Evolutionary conservation across 2,113 vertebrate species (phyloP).

Genomic region (Nicator chloris): DNA sequence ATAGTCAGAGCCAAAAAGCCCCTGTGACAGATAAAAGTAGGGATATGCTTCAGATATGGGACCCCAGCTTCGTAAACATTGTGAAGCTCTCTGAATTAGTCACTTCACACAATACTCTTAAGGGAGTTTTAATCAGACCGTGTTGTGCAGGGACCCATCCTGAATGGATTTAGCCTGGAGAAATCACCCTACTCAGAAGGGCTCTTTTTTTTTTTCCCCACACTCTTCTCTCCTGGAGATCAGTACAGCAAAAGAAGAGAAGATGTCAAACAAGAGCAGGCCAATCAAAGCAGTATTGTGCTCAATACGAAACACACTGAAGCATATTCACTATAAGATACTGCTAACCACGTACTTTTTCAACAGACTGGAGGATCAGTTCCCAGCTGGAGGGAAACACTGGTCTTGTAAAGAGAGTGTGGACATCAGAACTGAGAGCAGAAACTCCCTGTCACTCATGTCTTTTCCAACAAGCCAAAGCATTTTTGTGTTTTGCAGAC

Average conservation of each 20-base stretch:
- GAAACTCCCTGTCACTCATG: background rate
- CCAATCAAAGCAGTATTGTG: conserved; percentile 29
- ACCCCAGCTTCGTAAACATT: background rate
- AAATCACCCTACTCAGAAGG: background rate
- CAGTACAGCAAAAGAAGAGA: conserved; percentile 17
- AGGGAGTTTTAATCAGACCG: background rate
- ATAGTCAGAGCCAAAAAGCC: background rate
- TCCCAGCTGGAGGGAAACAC: background rate
- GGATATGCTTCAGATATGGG: background rate
- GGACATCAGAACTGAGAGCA: background rate
- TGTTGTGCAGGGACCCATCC: background rate
- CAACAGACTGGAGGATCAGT: background rate
- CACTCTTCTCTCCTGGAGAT: background rate
- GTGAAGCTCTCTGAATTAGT: conserved; percentile 26
- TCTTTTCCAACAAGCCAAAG: background rate
- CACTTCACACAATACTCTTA: conserved; percentile 8
- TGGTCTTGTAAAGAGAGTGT: background rate
- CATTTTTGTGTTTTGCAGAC: background rate
- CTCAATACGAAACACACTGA: conserved; percentile 11
- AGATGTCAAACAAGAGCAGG: conserved; percentile 32
- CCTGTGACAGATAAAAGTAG: background rate
- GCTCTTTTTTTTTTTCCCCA: background rate
- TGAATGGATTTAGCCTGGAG: conserved; percentile 4
- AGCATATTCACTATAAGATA: conserved; percentile 9
- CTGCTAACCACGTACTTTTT: conserved; percentile 23